Conservation (phyloP, 2,888 invertebrate species). For the Apotomis turbidana region DNA sequence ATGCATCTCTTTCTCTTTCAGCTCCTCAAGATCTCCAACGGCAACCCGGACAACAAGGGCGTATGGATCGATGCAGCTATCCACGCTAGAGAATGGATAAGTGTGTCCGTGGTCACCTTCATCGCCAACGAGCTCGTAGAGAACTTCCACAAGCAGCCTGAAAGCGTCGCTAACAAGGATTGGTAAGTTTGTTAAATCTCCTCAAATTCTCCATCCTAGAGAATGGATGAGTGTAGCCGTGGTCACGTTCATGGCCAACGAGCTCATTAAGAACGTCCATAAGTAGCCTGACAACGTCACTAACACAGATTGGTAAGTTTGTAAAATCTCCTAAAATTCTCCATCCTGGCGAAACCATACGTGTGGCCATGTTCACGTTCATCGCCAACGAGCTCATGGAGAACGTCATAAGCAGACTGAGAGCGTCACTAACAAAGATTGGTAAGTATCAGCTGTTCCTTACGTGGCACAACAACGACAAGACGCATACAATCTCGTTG, state of each 20-base stretch:
- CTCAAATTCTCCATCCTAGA: conserved; percentile 86
- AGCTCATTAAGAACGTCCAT: conserved; percentile 87
- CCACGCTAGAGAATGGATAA: conserved; percentile 96
- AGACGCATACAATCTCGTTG: too few species aligned
- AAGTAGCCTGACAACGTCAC: conserved; percentile 86
- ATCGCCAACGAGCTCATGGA: conserved; percentile 86
- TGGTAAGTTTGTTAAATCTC: too few species aligned
- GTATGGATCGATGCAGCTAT: conserved; percentile 92
- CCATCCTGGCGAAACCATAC: neutral
- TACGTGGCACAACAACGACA: too few species aligned
- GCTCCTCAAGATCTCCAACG: conserved; percentile 87
- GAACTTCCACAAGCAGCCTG: conserved; percentile 82
- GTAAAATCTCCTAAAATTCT: neutral
- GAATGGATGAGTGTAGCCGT: conserved; percentile 95
- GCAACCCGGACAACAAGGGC: conserved; percentile 83
- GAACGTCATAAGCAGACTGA: conserved; percentile 82
- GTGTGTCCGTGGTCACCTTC: conserved; percentile 90
- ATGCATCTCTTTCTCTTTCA: conserved; percentile 45
- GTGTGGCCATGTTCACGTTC: neutral
- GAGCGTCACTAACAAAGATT: conserved; percentile 88
- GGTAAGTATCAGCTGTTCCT: too few species aligned
- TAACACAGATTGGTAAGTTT: conserved; percentile 90
- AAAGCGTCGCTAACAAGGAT: conserved; percentile 88
- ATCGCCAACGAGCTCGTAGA: conserved; percentile 88
- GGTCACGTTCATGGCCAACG: conserved; percentile 89